Base-by-base conservation (phyloP, 2,797 vertebrate species). In the Buphagus erythrorhynchus region DNA sequence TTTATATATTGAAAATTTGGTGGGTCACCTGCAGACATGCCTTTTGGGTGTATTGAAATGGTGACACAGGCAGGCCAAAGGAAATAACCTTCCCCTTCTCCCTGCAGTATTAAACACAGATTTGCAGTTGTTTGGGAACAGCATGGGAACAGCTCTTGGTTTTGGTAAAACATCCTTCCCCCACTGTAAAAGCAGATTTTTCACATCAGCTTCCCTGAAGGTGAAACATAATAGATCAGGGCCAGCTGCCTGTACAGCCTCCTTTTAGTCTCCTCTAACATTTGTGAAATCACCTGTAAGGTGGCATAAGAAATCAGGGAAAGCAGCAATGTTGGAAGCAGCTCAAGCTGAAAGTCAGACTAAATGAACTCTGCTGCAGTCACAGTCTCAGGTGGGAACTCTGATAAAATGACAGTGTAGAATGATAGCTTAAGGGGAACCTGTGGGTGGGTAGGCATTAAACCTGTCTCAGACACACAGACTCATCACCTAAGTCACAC, bases 401-500 rank as follows among this genome's bases (percentile, higher is more conserved):
- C 86, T 96, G 88, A 78, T 86, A 92, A 95, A 96, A 96, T 94
- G 97, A 97, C 95, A 96, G 91, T 79, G 76, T 95, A 91, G 95
- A 96, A 93, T 97, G 97, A 97, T 95, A 97, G 95, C 74, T 96
- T 95, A 95, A 97, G 95, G 96, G 86, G 95, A 96, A 94, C 86
- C 84, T 43, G 96, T 97, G 85, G 96, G 97, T 36, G 94, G 88
- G 81, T 57, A 97, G 84, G 95, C 72, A 97, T 96, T 97, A 97
- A 97, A 95, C 94, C 83, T 97, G 91, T 96, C 92, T 94, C 91
- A 97, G 96, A 92, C 94, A 97, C 55, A 90, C 86, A 93, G 76
- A 90, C 88, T 95, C 43, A 1, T 93, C 94, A 97, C 91, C 92
- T 75, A 94, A 97, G 95, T 94, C 94, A 94, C 92, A 96, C 52